Evolutionary conservation across 2,888 invertebrate species (phyloP).

Genomic region (Entomobrya multifasciata): DNA sequence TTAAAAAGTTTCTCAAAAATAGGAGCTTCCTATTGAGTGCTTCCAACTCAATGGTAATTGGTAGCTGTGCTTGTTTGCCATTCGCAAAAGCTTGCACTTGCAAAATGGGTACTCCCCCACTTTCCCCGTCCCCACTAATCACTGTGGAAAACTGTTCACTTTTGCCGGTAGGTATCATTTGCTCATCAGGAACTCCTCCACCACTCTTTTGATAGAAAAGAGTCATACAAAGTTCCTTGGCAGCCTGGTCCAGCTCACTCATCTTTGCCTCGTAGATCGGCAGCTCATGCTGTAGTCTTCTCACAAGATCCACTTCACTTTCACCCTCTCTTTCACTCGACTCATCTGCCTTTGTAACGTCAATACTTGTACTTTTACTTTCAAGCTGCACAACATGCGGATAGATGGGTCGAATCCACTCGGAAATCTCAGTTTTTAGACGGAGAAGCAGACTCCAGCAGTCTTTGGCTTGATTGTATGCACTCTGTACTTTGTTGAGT

Average conservation of each 20-base stretch:
- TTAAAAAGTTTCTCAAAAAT: constrained; percentile 68
- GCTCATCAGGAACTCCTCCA: constrained; percentile 18
- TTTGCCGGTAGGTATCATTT: constrained; percentile 43
- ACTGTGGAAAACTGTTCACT: constrained; percentile 4
- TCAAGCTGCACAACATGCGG: constrained; percentile 67
- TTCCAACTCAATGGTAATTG: constrained; percentile 73
- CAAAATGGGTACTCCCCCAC: not conserved
- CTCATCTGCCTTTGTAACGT: too few species aligned
- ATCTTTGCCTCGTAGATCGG: constrained; percentile 70
- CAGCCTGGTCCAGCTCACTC: constrained; percentile 72
- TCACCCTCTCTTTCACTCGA: constrained; percentile 16
- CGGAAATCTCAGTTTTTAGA: constrained; percentile 70
- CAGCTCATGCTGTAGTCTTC: constrained; percentile 64
- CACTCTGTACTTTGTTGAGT: constrained; percentile 50
- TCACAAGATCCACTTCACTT: constrained; percentile 43
- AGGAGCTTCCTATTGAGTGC: constrained; percentile 71
- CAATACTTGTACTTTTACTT: not conserved
- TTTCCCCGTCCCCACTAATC: not conserved
- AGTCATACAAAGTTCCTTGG: constrained; percentile 71
- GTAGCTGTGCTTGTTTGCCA: constrained; percentile 52
- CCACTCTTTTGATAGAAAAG: constrained; percentile 55
- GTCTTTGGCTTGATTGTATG: constrained; percentile 51
- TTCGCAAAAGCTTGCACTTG: constrained; percentile 30
- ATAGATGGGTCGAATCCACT: constrained; percentile 70
- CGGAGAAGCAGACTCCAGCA: constrained; percentile 67